Percentiles rank a stretch among this genome's conserved stretches.
Evolutionary conservation across 2,888 invertebrate species (phyloP).

Genomic region (Lithophane semibrunnea): DNA sequence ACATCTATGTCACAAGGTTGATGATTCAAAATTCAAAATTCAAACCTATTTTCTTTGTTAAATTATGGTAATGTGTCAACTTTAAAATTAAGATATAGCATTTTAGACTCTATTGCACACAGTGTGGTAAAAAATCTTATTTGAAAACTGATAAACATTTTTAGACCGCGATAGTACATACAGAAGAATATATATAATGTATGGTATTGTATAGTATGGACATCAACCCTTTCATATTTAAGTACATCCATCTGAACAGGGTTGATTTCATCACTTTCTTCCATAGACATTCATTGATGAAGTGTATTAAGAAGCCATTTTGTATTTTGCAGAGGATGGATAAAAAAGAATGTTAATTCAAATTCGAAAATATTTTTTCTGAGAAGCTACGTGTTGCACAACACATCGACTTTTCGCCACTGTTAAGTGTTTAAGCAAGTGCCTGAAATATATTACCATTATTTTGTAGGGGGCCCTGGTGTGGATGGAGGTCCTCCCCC

Average conservation of each 20-base stretch:
- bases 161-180: no score
- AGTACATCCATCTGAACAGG: not conserved
- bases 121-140: no score
- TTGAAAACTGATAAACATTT: no score
- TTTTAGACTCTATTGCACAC: no score
- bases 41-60: no score
- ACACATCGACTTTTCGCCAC: not conserved
- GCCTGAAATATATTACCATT: not conserved
- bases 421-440: not conserved
- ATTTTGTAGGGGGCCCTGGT: constrained; percentile 87
- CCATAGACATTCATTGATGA: not conserved
- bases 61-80: no score
- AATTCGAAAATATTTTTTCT: not conserved
- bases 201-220: not conserved
- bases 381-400: not conserved
- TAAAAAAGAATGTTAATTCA: not conserved
- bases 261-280: not conserved
- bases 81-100: no score
- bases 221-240: not conserved
- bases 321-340: not conserved
- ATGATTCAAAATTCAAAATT: no score
- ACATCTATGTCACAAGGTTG: no score
- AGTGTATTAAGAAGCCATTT: no score
- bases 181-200: no score
- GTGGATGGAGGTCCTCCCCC: constrained; percentile 96